Evolutionary conservation across 1,140 invertebrate species (phyloP), one percentile per base, ranked within the genome.

Genomic region (Rhyacophila brunnea): DNA sequence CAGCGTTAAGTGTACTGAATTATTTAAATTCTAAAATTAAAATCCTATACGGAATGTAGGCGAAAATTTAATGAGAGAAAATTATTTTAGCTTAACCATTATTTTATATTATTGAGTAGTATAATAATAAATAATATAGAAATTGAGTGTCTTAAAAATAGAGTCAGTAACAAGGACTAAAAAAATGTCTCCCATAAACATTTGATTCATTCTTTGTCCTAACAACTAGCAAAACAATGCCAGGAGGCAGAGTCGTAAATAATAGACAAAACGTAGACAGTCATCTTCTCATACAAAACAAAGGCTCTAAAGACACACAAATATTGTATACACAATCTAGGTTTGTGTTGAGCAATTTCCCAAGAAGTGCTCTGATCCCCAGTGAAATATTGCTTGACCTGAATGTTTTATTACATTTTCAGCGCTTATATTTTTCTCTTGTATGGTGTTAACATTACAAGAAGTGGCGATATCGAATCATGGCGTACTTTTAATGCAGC

Each of bases 371-470:
- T 49, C 48, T 57, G 60, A 57, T 48, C 49, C 54, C 32, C 20
- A 20, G 43, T 52, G 54, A 62, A 57, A 62, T 62, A 57, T 62
- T 38, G 49, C 43, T 40, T 32, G 53, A 44, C 36, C 53, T 46
- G 54, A 57, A 62, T 57, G 53, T 46, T 62, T 62, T 62, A 62
- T 57, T 61, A 46, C 60, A 19, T 47, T 35, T 32, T 48, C 19
- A 32, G 36, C 44, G 49, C 60, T 62, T 62, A 62, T 57, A 43
- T 15, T 45, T 11, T 45, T 17, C 43, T 28, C 23, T 9, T 3
- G 23, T 9, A 28, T 28, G 23, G 23, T 28, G 23, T 28, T 28
- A 28, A 28, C 23, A 28, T 28, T 28, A 28, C 23, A 28, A n/a
- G 18, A 15, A 4, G 17, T 45, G 28, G n/a, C 23, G 56, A 28